phyloP scores from a whole-genome alignment of 2,888 invertebrate genomes.

The Drosophila eohydei region DNA sequence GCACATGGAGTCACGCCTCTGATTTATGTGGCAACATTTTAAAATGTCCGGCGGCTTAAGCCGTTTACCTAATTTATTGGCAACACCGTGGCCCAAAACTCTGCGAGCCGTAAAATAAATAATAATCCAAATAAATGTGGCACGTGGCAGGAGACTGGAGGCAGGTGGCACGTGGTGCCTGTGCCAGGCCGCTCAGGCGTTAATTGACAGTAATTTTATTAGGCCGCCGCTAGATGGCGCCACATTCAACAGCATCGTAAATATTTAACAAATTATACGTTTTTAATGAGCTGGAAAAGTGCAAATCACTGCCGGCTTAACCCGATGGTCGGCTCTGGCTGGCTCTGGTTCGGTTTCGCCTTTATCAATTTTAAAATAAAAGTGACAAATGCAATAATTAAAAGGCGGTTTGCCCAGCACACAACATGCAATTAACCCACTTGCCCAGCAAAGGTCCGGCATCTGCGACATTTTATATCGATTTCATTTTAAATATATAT shows the following conservation, averaged over 20 bases:
- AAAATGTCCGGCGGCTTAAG: slow-evolving; percentile 63
- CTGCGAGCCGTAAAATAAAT: slow-evolving; percentile 67
- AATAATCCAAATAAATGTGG: slow-evolving; percentile 76
- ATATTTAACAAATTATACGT: slow-evolving; percentile 79
- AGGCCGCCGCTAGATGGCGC: slow-evolving; percentile 59
- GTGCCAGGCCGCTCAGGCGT: slow-evolving; percentile 24
- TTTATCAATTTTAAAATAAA: slow-evolving; percentile 21
- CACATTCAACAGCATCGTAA: slow-evolving; percentile 67
- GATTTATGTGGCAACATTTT: slow-evolving; percentile 67
- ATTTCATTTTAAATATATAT: background rate
- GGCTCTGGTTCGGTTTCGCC: background rate
- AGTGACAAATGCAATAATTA: slow-evolving; percentile 57
- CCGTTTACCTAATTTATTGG: slow-evolving; percentile 79
- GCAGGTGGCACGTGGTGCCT: too few species aligned
- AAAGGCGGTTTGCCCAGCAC: slow-evolving; percentile 40
- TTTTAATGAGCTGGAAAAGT: slow-evolving; percentile 81
- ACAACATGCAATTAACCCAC: slow-evolving; percentile 54
- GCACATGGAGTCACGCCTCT: slow-evolving; percentile 50
- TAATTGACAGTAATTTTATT: slow-evolving; percentile 81
- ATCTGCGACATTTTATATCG: slow-evolving; percentile 26
- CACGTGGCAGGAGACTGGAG: slow-evolving; percentile 12
- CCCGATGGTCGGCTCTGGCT: slow-evolving; percentile 3
- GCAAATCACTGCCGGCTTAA: slow-evolving; percentile 72
- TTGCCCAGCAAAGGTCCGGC: slow-evolving; percentile 21
- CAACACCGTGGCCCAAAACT: slow-evolving; percentile 26